These are phyloP conservation scores for Setipinna tenuifilis DNA, from an alignment of 2,797 vertebrate genomes.

Conservation along the genomic window DNA sequence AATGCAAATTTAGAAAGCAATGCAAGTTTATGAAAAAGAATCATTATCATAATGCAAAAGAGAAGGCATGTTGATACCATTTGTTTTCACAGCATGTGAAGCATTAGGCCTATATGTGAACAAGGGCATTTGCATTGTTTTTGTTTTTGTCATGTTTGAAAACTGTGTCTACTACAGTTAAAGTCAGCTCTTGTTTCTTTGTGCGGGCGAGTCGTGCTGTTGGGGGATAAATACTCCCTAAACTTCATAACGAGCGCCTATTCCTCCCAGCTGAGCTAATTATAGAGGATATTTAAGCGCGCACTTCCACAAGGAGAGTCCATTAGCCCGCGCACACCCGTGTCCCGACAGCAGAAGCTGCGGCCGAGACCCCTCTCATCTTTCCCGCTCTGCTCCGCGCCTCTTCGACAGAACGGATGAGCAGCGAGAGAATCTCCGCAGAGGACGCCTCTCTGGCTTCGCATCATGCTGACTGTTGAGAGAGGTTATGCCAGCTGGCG, in stretches of 20 bases:
- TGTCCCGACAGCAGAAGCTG: neutral
- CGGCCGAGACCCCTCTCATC: neutral
- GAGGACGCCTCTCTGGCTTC: neutral
- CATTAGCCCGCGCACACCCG: neutral
- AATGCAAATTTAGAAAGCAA: too few relatives aligned
- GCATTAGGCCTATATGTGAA: too few relatives aligned
- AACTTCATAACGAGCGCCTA: constrained; percentile 44
- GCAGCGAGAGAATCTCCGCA: neutral
- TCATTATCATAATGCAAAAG: too few relatives aligned
- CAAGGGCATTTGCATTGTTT: too few relatives aligned
- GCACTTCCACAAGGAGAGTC: constrained; percentile 61
- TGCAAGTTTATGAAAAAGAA: too few relatives aligned
- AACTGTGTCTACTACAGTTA: too few relatives aligned
- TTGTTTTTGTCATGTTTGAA: too few relatives aligned
- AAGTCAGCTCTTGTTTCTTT: neutral
- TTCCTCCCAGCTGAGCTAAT: constrained; percentile 70
- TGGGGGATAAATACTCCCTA: constrained; percentile 47
- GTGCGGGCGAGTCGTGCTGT: constrained; percentile 52
- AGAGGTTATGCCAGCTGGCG: neutral
- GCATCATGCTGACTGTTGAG: neutral
- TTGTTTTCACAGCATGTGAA: too few relatives aligned
- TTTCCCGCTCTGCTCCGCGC: neutral
- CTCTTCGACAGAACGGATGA: neutral
- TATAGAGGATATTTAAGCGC: constrained; percentile 63
- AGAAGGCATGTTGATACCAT: too few relatives aligned